Evolutionary conservation across 2,797 vertebrate genomes (phyloP).

Genomic region (Fringilla coelebs): DNA sequence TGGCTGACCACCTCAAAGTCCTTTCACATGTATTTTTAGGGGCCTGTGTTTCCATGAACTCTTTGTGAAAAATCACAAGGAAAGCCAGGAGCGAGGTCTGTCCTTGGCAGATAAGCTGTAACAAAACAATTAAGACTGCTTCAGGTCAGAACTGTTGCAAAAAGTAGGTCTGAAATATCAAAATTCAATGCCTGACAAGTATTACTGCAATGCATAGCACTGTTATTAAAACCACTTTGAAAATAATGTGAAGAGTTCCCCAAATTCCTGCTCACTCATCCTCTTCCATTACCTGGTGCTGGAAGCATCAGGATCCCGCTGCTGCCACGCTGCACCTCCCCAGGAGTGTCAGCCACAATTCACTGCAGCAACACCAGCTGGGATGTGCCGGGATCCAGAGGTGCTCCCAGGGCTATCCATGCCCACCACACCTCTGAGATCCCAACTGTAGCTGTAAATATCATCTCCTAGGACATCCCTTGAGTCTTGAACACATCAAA

Average conservation of each 20-base stretch:
- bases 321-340: background rate
- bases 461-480: background rate
- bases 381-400: fast-evolving
- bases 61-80: background rate
- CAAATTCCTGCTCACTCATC: background rate
- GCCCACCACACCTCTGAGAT: background rate
- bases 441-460: background rate
- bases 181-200: background rate
- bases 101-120: background rate
- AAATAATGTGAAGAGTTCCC: background rate
- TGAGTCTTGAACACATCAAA: background rate
- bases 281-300: too few relatives aligned
- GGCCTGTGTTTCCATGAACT: background rate
- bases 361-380: background rate
- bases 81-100: background rate
- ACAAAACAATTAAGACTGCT: background rate
- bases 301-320: background rate
- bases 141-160: slow-evolving; percentile 18
- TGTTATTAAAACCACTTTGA: background rate
- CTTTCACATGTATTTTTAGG: background rate
- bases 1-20: background rate
- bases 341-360: background rate
- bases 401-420: background rate
- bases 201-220: background rate
- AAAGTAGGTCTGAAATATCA: background rate